Evolutionary conservation across 2,797 vertebrate genomes (phyloP), one percentile per base, ranked within the genome.

Genomic region (Atherinosoma microstoma): DNA sequence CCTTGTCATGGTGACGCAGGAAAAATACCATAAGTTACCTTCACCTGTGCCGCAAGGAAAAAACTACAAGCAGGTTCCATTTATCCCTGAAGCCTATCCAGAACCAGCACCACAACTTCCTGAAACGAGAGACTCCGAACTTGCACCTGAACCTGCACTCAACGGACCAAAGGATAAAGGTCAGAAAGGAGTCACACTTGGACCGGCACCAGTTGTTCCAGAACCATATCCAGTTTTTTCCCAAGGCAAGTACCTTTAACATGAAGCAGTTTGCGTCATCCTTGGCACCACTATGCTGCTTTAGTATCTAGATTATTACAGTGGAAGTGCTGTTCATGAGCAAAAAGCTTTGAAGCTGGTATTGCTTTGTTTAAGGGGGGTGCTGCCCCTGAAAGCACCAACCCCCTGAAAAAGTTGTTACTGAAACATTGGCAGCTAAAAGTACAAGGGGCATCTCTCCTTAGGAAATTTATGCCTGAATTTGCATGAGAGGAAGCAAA

Each of bases 231-330:
- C 38, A 5, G 51, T 34, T 15, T 58, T 79, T 70, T 70, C 79
- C 69, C 83, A 92, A 89, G 87, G 92, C 74, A 88, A 89, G 87
- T 88, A 51, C 32, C 57, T 10, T 2, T 27, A 86, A 47, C 42
- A 40, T 51, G 32, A 61, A 61, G 38, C 36, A 18, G 4, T 1
- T 27, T 29, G 15, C 20, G 35, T 42, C 16, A 6, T 61, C 1
- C 7, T 18, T 10, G 15, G 27, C 15, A 15, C 2, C 12, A 15
- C 24, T 15, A 1, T 54, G 4, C 6, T 16, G 40, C 12, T 29
- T 10, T 18, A 18, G 13, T 61, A n/a, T 61, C 29, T 61, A 91
- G 87, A 87, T 90, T 91, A 84, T 86, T 68, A 91, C 78, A 89
- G 89, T 70, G 91, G 87, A 65, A 80, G 65, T 65, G 81, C 81